Evolutionary conservation across 2,888 invertebrate species (phyloP), one percentile per base, ranked within the genome.

Genomic region (Plebejus argus): DNA sequence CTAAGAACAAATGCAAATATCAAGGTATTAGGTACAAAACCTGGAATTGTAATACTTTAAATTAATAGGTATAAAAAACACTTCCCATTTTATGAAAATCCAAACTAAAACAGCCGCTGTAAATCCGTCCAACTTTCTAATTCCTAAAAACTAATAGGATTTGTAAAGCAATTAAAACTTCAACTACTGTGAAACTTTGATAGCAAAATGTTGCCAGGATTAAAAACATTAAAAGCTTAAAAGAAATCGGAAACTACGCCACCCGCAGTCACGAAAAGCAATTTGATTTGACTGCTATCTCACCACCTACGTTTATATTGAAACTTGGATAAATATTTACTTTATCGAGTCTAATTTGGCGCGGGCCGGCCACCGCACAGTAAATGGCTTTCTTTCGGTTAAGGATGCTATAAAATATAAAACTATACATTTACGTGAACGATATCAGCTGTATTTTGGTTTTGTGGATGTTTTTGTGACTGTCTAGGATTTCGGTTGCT

Each of bases 281-380:
- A 91, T 92, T 92, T 88, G 88, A 91, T 91, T 92, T 92, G 92
- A 92, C 91, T 90, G 91, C 88, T 90, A 91, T 91, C 89, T 90
- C 91, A 91, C 92, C 92, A 91, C 90, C 90, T 90, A 91, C 92
- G 92, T 93, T 92, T 93, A 91, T 91, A 92, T 93, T 92, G 92
- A 92, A 92, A 92, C 91, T 92, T 91, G 89, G 87, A 90, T 93
- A 93, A 93, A 93, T 93, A 93, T 93, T 93, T 93, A 89, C 87
- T 90, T 91, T 93, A 91, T 89, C 90, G 89, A 88, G 90, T 92
- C 92, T 93, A 93, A 93, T 93, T 93, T 93, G 92, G 93, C 93
- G 90, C 91, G 89, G 85, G 83, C 88, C 89, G 88, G 88, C 89
- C 88, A 86, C 88, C 87, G 86, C 86, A 83, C 84, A 83, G 85